phyloP scores from a whole-genome alignment of 2,797 vertebrate genomes.

The Anguilla megastoma region DNA sequence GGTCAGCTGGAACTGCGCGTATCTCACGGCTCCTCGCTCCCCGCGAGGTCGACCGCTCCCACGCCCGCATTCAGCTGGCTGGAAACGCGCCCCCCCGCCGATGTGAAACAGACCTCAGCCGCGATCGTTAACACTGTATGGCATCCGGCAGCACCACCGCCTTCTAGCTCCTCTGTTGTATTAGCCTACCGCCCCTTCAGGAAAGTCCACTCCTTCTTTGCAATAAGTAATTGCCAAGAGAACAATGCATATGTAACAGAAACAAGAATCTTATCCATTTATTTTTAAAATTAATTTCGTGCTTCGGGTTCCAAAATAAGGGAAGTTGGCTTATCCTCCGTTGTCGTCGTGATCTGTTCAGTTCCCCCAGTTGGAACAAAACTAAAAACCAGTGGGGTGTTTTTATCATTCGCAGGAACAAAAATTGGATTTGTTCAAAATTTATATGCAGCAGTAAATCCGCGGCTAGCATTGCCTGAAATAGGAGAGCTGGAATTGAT shows the following conservation, averaged over 20 bases:
- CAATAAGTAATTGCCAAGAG: not conserved
- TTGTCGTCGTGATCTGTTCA: not conserved
- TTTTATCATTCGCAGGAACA: not conserved
- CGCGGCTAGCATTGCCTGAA: not conserved
- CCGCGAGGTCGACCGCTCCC: too few species aligned
- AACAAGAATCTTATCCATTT: not conserved
- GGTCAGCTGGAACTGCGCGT: too few species aligned
- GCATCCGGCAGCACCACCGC: too few species aligned
- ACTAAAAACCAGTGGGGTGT: not conserved
- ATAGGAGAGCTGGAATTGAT: not conserved
- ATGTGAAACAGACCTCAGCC: not conserved
- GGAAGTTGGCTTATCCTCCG: not conserved
- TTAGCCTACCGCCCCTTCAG: not conserved
- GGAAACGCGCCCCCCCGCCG: not conserved
- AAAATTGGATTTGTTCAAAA: not conserved
- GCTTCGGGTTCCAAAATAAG: not conserved
- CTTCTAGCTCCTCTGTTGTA: not conserved
- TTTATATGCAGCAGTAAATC: slow-evolving; percentile 3
- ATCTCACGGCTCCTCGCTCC: not conserved
- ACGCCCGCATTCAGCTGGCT: not conserved
- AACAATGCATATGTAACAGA: not conserved
- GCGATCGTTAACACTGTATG: too few species aligned
- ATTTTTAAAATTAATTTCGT: not conserved
- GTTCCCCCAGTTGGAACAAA: not conserved
- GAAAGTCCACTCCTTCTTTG: not conserved